These are phyloP conservation scores for Heliconius charithonia DNA, from an alignment of 2,888 invertebrate genomes.

Conservation along the genomic window DNA sequence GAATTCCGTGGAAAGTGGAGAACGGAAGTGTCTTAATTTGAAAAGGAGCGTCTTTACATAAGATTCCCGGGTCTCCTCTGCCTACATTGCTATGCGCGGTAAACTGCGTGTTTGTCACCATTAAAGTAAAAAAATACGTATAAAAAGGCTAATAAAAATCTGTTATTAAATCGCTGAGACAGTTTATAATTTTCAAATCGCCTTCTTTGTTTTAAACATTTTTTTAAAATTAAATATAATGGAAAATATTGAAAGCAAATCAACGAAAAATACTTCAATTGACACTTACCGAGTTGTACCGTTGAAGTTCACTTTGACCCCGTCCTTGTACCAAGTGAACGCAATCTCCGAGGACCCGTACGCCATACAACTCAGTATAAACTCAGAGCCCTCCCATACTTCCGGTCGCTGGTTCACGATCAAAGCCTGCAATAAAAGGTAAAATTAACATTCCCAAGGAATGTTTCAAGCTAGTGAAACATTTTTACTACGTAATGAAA, in stretches of 20 bases:
- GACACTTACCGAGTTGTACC: conserved; percentile 86
- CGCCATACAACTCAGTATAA: conserved; percentile 90
- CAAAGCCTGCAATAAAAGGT: conserved; percentile 59
- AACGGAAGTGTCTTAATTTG: no score
- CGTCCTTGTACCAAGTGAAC: conserved; percentile 93
- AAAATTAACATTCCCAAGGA: conserved; percentile 42
- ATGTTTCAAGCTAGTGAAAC: conserved; percentile 32
- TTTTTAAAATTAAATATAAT: neutral
- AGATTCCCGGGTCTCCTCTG: no score
- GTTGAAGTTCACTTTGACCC: conserved; percentile 88
- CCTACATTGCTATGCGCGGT: no score
- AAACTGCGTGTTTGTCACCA: no score
- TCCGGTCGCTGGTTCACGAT: conserved; percentile 76
- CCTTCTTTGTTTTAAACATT: neutral
- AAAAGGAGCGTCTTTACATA: no score
- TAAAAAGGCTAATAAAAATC: neutral
- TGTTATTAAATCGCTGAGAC: neutral
- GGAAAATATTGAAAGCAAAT: neutral
- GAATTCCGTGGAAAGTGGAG: no score
- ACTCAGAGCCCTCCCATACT: conserved; percentile 89
- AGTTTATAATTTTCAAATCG: neutral
- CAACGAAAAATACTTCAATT: neutral
- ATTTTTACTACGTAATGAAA: conserved; percentile 18
- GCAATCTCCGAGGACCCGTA: conserved; percentile 89
- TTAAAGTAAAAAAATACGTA: no score